Evolutionary conservation across 2,113 vertebrate genomes (phyloP).

Genomic region (Petromus typicus): DNA sequence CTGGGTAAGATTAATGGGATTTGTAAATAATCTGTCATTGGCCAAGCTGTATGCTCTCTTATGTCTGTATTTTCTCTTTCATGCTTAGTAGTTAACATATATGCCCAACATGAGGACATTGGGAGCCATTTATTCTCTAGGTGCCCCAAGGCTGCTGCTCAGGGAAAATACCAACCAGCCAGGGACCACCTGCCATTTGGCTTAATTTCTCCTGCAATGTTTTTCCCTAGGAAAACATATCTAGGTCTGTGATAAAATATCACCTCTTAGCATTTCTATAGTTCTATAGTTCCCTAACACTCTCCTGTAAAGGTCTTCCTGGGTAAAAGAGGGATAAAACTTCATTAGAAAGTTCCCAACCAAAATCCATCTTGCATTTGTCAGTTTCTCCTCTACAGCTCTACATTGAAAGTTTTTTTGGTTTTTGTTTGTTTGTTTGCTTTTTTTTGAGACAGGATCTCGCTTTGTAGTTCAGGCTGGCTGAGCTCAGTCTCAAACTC

Average conservation of each 20-base stretch:
- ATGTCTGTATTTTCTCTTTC: not conserved
- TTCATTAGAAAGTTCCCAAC: not conserved
- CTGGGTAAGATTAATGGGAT: not conserved
- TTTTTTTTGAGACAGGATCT: too few species aligned
- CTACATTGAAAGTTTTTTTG: fast-evolving
- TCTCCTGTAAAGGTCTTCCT: not conserved
- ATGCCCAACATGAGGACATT: not conserved
- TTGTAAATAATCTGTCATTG: not conserved
- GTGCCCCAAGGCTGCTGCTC: not conserved
- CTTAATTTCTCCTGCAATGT: not conserved
- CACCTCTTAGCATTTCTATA: not conserved
- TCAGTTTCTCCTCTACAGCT: not conserved
- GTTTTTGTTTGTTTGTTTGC: too few species aligned
- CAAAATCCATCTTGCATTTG: not conserved
- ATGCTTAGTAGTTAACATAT: fast-evolving
- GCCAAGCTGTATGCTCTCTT: not conserved
- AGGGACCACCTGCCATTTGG: not conserved
- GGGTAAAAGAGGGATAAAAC: not conserved
- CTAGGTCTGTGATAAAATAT: not conserved
- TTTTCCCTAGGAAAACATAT: not conserved
- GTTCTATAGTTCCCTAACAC: not conserved
- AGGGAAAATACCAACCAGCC: not conserved
- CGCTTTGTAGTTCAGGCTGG: too few species aligned
- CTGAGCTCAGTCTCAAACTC: too few species aligned
- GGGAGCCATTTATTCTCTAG: not conserved